Evolutionary conservation across 2,797 vertebrate genomes (phyloP), one percentile per base, ranked within the genome.

Genomic region (Protosalanx chinensis): DNA sequence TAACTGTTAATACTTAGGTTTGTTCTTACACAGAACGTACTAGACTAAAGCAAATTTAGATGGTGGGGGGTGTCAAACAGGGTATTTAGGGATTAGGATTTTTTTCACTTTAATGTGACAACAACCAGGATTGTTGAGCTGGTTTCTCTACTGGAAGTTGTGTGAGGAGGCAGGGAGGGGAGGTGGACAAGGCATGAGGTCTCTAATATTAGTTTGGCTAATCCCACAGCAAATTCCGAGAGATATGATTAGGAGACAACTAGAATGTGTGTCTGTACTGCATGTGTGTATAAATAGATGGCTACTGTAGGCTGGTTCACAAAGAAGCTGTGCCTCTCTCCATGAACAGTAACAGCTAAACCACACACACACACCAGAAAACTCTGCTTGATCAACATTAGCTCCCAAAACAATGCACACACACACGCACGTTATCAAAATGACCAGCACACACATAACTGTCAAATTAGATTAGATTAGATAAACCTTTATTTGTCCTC

Each of bases 161-260:
- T 62, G 23, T 30, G 62, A 49, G 41, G 27, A 23, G 16, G 7
- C 15, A 56, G 13, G 15, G 10, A 29, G 6, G 56, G 13, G 10
- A 29, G 16, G 32, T 57, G 27, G 33, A 59, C 29, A 49, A 62
- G 49, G 3, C 18, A 0, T 27, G 7, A 7, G 18, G 49, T 29
- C 27, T 66, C 33, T 74, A 59, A 58, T 41, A 72, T 51, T 12
- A 71, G 59, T 18, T 60, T n/a, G 6, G 71, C 37, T 77, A 68
- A 77, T 71, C 71, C 63, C 35, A 20, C 53, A 57, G 37, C 80
- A 77, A 53, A n/a, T 81, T 66, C 46, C 56, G 65, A 71, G n/a
- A 66, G 49, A 49, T 64, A 72, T 72, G 32, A 76, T 72, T 76
- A 67, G 8, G 68, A 37, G 33, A 69, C 41, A 49, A 23, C 23